Base-by-base conservation (phyloP, 37 sponge, comb jelly and placozoan species). In the Aphrocallistes beatrix region DNA sequence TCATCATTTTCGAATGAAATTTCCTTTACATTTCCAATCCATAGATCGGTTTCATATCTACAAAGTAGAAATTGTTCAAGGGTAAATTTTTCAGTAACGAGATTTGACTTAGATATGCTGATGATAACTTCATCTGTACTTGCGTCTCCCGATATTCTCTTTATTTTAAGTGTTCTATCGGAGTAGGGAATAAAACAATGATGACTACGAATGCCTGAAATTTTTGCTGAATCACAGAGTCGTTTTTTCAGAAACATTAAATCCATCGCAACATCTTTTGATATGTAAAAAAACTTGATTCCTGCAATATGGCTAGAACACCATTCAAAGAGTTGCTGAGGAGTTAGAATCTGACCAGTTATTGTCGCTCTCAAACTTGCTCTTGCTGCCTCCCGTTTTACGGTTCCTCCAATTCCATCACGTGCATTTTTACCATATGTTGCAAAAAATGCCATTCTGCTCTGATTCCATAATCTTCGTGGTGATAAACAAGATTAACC, bases 401-500 rank as follows among this genome's bases (percentile, higher is more conserved):
- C 88, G 10, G 90, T 90, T 1, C 91, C 88, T 39, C 91, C 91
- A 19, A 90, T 23, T 37, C 91, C 88, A 88, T 88, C 86, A 83
- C 88, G 87, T 40, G 91, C 86, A 39, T 88, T 86, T 60, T 90
- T 90, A 21, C 90, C 87, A 90, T 90, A 85, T 23, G 87, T 82
- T 51, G 89, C 82, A 39, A 82, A 81, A 90, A 87, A 49, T 90
- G 87, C 89, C 89, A 89, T 83, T 89, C 86, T 84, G 86, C 89
- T 30, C 21, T 13, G 9, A 89, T 38, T 6, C 86, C 86, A 82
- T 87, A 90, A 37, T 90, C 90, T 38, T 0, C 69, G 51, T 87
- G 37, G 42, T 90, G 90, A 85, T 87, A 45, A 75, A 87, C 87
- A 42, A 90, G 38, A 51, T 90, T 90, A 30, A 51, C 30, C 38